These are phyloP conservation scores for Carassius auratus DNA, from an alignment of 2,113 vertebrate genomes.

Conservation along the genomic window DNA sequence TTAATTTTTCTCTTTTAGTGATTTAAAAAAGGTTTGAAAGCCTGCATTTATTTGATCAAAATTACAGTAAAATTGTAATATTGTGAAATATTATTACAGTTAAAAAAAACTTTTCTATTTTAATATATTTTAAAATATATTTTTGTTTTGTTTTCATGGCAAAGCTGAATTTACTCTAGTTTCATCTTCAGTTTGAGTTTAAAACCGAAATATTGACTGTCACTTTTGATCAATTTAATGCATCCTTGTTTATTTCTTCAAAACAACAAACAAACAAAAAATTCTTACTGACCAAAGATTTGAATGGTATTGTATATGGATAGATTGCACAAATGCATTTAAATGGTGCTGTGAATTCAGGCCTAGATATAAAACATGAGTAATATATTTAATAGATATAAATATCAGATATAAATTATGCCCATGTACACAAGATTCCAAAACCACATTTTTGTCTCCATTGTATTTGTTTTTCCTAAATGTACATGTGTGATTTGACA, in stretches of 20 bases:
- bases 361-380: neutral
- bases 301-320: neutral
- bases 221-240: too few species aligned
- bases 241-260: too few species aligned
- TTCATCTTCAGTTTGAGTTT: neutral
- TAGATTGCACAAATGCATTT: neutral
- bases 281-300: neutral
- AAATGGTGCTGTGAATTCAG: neutral
- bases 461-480: neutral
- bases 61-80: neutral
- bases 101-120: neutral
- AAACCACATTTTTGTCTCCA: neutral
- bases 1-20: neutral
- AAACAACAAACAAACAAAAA: too few species aligned
- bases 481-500: slow-evolving; percentile 3
- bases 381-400: neutral
- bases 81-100: neutral
- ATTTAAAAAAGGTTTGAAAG: neutral
- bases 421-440: neutral
- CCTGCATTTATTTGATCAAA: neutral
- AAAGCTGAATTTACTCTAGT: neutral
- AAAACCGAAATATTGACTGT: too few species aligned
- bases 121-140: neutral
- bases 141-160: neutral
- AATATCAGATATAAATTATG: too few species aligned